Evolutionary conservation across 2,888 invertebrate species (phyloP).

Genomic region (Laspeyria flexula): DNA sequence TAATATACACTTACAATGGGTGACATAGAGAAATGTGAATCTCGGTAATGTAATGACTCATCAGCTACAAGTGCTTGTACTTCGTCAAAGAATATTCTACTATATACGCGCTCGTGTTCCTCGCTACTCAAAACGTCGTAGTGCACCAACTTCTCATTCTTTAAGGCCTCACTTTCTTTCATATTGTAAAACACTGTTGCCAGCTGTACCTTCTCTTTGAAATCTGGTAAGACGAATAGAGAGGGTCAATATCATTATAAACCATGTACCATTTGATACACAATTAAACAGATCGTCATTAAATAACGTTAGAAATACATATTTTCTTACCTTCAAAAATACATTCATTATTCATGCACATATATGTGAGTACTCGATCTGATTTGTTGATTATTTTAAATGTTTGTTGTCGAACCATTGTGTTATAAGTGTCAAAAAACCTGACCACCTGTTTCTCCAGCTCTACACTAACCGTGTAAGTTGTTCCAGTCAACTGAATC

Average conservation of each 20-base stretch:
- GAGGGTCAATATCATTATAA: no score
- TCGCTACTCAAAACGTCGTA: conserved; percentile 75
- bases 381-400: conserved; percentile 86
- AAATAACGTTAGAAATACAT: no score
- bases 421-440: conserved; percentile 86
- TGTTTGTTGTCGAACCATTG: conserved; percentile 80
- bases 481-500: conserved; percentile 73
- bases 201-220: conserved; percentile 75
- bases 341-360: conserved; percentile 85
- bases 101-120: conserved; percentile 76
- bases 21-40: conserved; percentile 79
- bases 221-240: conserved; percentile 59
- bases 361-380: conserved; percentile 79
- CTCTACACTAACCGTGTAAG: conserved; percentile 76
- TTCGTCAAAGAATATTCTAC: conserved; percentile 77
- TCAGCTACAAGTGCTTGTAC: conserved; percentile 75
- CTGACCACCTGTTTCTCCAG: conserved; percentile 80
- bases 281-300: no score
- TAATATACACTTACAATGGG: conserved; percentile 86
- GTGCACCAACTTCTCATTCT: conserved; percentile 67
- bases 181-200: conserved; percentile 68
- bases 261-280: no score
- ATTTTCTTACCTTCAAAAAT: conserved; percentile 67
- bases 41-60: conserved; percentile 66
- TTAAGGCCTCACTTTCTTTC: conserved; percentile 68